Evolutionary conservation across 2,888 invertebrate genomes (phyloP).

Genomic region (Callosobruchus maculatus): DNA sequence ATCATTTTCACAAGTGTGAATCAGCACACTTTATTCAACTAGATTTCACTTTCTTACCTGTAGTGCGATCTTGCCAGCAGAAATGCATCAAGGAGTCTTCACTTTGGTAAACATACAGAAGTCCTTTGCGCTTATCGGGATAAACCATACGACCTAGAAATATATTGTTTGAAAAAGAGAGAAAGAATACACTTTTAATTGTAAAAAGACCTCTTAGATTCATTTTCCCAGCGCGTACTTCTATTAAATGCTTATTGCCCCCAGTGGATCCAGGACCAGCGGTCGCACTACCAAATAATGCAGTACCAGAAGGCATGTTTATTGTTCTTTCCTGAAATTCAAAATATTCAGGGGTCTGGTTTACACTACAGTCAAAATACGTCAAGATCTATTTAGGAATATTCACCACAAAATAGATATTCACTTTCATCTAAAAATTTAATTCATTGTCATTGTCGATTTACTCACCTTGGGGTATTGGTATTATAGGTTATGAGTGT

Average conservation of each 20-base stretch:
- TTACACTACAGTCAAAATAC: too few species aligned
- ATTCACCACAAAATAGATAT: too few species aligned
- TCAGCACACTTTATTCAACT: too few species aligned
- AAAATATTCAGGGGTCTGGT: too few species aligned
- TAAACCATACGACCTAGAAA: slow-evolving; percentile 70
- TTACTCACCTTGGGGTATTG: too few species aligned
- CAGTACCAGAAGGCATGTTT: slow-evolving; percentile 62
- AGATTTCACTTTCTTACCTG: slow-evolving; percentile 42
- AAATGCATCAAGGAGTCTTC: slow-evolving; percentile 98
- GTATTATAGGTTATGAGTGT: too few species aligned
- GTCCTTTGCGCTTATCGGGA: slow-evolving; percentile 92
- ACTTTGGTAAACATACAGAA: slow-evolving; percentile 91
- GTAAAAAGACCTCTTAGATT: slow-evolving; percentile 71
- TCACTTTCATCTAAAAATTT: too few species aligned
- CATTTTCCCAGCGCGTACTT: slow-evolving; percentile 97
- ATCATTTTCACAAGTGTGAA: too few species aligned
- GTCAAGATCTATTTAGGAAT: too few species aligned
- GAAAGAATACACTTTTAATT: neutral
- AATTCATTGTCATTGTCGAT: too few species aligned
- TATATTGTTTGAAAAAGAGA: too few species aligned
- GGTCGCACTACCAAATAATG: slow-evolving; percentile 72
- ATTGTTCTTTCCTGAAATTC: neutral
- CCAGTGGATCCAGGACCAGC: slow-evolving; percentile 76
- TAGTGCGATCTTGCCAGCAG: slow-evolving; percentile 97
- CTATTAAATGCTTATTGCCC: slow-evolving; percentile 86